A percentile compares a stretch with the other conserved stretches of the same genome.
These are phyloP conservation scores for Capitulum mitella DNA, from an alignment of 2,888 invertebrate genomes.

Conservation along the genomic window DNA sequence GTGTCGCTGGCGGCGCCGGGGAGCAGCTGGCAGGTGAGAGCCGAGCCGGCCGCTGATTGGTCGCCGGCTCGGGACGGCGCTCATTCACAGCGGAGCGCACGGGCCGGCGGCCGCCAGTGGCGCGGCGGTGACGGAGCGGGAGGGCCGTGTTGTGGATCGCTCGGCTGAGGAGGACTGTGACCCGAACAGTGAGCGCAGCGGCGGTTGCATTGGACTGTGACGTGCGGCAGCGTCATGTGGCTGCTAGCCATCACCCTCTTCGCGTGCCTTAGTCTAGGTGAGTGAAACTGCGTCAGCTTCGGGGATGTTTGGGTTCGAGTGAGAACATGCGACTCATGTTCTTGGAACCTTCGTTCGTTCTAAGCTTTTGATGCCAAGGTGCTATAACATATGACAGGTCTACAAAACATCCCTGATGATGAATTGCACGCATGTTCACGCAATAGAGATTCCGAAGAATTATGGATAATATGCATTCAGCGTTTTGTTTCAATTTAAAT, in stretches of 20 bases:
- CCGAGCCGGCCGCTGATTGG: background rate
- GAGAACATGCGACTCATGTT: no score
- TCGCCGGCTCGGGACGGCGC: background rate
- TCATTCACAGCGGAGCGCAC: background rate
- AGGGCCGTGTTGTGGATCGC: background rate
- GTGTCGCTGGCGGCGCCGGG: background rate
- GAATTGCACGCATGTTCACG: no score
- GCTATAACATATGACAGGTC: no score
- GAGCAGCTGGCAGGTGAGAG: background rate
- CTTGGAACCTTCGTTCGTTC: no score
- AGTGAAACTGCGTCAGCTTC: no score
- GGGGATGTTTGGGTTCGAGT: no score
- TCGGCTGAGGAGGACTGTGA: background rate
- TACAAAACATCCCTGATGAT: no score
- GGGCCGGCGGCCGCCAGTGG: background rate
- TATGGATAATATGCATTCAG: no score
- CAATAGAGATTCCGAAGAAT: no score
- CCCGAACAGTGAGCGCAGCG: background rate
- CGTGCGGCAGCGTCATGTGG: background rate
- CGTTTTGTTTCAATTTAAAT: no score
- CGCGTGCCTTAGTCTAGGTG: background rate
- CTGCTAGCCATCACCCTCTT: background rate
- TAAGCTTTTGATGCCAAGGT: no score
- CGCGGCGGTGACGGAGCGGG: background rate
- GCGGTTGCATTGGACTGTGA: background rate